Percentiles rank a stretch among this genome's conserved stretches.
These are phyloP conservation scores for Sussaba pulchella DNA, from an alignment of 2,888 invertebrate genomes.

Conservation along the genomic window DNA sequence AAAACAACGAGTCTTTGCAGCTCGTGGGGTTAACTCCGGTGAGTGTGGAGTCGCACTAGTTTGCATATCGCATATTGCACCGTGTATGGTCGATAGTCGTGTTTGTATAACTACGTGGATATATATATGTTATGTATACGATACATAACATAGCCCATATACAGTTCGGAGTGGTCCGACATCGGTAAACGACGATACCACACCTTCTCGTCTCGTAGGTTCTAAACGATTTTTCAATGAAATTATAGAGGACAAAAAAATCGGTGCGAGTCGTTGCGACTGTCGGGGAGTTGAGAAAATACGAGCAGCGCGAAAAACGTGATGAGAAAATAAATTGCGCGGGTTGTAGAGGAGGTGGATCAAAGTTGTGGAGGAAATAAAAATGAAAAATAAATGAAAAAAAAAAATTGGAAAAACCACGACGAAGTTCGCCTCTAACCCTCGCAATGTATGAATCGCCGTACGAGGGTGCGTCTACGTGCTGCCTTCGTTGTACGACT, in stretches of 20 bases:
- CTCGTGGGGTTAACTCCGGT: constrained; percentile 35
- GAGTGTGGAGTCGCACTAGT: constrained; percentile 16
- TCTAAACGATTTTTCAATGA: constrained; percentile 35
- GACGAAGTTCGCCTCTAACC: constrained; percentile 18
- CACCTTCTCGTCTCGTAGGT: constrained; percentile 8
- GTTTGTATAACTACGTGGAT: neutral
- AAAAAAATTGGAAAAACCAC: constrained; percentile 48
- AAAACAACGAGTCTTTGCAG: constrained; percentile 6
- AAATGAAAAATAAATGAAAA: too few species aligned
- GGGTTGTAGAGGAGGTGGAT: constrained; percentile 16
- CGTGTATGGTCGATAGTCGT: neutral
- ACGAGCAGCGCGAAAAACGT: constrained; percentile 47
- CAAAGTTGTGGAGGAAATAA: constrained; percentile 41
- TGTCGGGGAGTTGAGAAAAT: constrained; percentile 3
- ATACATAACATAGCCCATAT: too few species aligned
- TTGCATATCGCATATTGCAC: constrained; percentile 50
- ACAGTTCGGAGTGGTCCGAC: neutral
- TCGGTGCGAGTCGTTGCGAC: too few species aligned
- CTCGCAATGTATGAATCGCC: neutral
- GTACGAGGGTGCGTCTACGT: too few species aligned
- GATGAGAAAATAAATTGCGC: constrained; percentile 46
- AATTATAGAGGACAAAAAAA: constrained; percentile 25
- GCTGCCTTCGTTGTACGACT: too few species aligned
- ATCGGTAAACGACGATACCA: neutral
- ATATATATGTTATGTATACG: too few species aligned